Base-by-base conservation (phyloP, 2,113 vertebrate species). In the Hippocampus barbouri region DNA sequence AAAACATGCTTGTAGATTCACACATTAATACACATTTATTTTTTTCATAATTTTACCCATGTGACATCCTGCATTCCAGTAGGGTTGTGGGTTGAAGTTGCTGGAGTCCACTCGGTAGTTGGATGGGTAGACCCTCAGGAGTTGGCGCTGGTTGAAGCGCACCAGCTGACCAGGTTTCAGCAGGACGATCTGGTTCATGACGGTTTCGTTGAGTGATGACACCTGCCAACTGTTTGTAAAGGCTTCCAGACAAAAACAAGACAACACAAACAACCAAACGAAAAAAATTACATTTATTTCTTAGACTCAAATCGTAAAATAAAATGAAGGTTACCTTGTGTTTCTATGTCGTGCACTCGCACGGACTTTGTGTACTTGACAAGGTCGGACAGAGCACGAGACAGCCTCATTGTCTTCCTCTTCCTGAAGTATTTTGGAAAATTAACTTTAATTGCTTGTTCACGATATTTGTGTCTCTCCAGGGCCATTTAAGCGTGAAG, bases 281-380 rank as follows among this genome's bases (percentile, higher is more conserved):
- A 18, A 64, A 2, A 25, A 10, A 43, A 27, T 76, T 6, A 66
- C 12, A 14, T 8, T 40, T 4, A 41, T 51, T 6, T 53, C 54
- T 2, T 5, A 51, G 56, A 73, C 11, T 20, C 12, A 14, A 57
- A 68, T 64, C 41, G 7, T n/a, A 1, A 47, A 45, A 23, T 27
- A 4, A 49, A 66, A 16, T 18, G 14, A 47, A 23, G 23, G 41
- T 12, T 56, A 69, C 68, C 94, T 92, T 98, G 96, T 14, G 89
- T 90, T 85, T 97, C 96, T 76, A 98, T 94, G 30, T 98, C 96
- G 1, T 96, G 96, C 69, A 90, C 90, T 60, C 94, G 95, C 65
- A 99, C 96, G 4, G 96, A 98, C 79, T 96, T 96, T 0, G 97
- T 99, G 84, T 99, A 99, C 76, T 97, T 97, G 83, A 98, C 96